Base-by-base conservation (phyloP, 2,888 invertebrate genomes). In the Ormia ochracea region DNA sequence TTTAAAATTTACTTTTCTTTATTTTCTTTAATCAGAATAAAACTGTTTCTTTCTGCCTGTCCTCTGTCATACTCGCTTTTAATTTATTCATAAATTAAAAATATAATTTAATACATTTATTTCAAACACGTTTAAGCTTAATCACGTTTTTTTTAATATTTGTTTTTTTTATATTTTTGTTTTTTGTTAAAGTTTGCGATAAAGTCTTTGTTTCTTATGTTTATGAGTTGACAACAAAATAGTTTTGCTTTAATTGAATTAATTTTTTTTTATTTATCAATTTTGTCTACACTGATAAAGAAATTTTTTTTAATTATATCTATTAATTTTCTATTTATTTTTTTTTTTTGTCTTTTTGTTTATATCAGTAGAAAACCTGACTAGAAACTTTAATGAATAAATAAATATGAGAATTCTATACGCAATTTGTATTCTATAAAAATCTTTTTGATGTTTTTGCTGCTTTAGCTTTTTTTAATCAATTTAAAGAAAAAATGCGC, bases 111-210 rank as follows among this genome's bases (percentile, higher is more conserved):
- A 43, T 19, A 12, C 0, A 28, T 50, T 43, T 28, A 21, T 76
- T 84, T 83, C 79, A 77, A 81, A 81, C 86, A 86, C 86, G 86
- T 85, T 86, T 84, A 81, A 63, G 82, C 82, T 50, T 50, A 84
- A 85, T 83, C 86, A 86, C 85, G 85, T 84, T 85, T 84, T 72
- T 58, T 43, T 28, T 36, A 28, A 59, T 61, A n/a, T n/a, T n/a
- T n/a, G n/a, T n/a, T n/a, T n/a, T n/a, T n/a, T n/a, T n/a, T n/a
- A n/a, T n/a, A n/a, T n/a, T n/a, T n/a, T n/a, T n/a, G n/a, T n/a
- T n/a, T n/a, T n/a, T n/a, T n/a, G n/a, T n/a, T n/a, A 73, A 66
- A 68, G 43, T 63, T 59, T 38, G n/a, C 4, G 28, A 10, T 50
- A 41, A 41, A 17, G 26, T 54, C 41, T n/a, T 41, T 70, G 23